Conservation (phyloP, 2,888 invertebrate genomes). For the Agrotis ipsilon region DNA sequence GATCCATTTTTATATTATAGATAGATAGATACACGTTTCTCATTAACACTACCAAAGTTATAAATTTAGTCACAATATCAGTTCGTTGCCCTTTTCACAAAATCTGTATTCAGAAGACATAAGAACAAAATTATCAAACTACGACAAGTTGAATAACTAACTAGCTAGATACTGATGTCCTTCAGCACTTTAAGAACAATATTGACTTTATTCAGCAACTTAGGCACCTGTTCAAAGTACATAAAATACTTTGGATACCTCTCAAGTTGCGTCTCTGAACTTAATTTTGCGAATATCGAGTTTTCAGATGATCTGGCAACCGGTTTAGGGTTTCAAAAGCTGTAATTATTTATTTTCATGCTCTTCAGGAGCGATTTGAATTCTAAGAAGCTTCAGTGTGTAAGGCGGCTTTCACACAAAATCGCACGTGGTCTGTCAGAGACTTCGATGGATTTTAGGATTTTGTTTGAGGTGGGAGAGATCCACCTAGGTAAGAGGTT, state of each 20-base stretch:
- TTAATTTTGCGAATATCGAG: slow-evolving; percentile 55
- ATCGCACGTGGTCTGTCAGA: too few relatives aligned
- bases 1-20: too few relatives aligned
- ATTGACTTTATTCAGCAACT: slow-evolving; percentile 54
- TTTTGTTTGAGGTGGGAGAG: too few relatives aligned
- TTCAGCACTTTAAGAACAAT: slow-evolving; percentile 51
- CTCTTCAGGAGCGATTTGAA: slow-evolving; percentile 37
- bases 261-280: slow-evolving; percentile 35
- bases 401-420: too few relatives aligned
- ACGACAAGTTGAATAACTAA: slow-evolving; percentile 50
- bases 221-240: slow-evolving; percentile 33
- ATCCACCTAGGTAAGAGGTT: too few relatives aligned
- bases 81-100: background rate
- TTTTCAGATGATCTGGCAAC: slow-evolving; percentile 38
- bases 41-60: too few relatives aligned
- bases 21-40: too few relatives aligned
- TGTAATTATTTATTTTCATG: slow-evolving; percentile 57
- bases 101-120: slow-evolving; percentile 43
- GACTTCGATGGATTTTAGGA: too few relatives aligned
- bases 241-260: slow-evolving; percentile 44
- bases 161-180: slow-evolving; percentile 36
- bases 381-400: slow-evolving; percentile 36
- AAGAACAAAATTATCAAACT: slow-evolving; percentile 48
- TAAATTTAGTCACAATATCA: background rate
- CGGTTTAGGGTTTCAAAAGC: slow-evolving; percentile 43